phyloP scores from a whole-genome alignment of 1,140 invertebrate genomes.

The Saccostrea glomerata region DNA sequence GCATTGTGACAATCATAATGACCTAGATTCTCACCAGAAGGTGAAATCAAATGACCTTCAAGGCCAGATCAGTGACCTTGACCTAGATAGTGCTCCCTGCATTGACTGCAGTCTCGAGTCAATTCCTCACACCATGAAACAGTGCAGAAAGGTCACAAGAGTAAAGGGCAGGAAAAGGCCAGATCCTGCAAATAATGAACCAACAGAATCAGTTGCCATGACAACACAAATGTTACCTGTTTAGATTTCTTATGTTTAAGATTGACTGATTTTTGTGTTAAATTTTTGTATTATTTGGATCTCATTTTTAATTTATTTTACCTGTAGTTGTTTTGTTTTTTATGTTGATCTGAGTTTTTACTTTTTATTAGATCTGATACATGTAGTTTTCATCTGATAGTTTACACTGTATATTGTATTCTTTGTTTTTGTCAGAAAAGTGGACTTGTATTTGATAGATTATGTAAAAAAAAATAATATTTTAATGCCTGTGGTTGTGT shows the following conservation, averaged over 20 bases:
- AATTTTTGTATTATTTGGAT: background rate
- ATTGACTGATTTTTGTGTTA: constrained; percentile 7
- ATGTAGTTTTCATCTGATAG: no score
- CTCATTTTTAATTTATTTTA: constrained; percentile 25
- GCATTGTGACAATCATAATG: background rate
- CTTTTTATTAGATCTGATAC: no score
- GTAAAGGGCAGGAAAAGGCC: background rate
- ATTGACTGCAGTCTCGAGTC: constrained; percentile 75
- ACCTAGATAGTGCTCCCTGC: constrained; percentile 67
- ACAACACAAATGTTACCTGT: background rate
- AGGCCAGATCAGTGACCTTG: constrained; percentile 48
- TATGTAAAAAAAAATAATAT: background rate
- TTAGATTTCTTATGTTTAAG: background rate
- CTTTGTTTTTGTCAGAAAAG: no score
- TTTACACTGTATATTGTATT: no score
- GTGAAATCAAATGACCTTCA: constrained; percentile 14
- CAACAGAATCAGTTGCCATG: background rate
- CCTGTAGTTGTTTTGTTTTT: background rate
- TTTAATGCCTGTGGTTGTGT: background rate
- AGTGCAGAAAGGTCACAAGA: background rate
- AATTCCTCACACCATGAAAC: constrained; percentile 62
- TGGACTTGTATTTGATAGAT: background rate
- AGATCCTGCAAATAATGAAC: background rate
- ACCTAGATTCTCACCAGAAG: background rate
- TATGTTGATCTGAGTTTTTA: background rate